These are phyloP conservation scores for Horisme vitalbata DNA, from an alignment of 2,888 invertebrate genomes.

Conservation along the genomic window DNA sequence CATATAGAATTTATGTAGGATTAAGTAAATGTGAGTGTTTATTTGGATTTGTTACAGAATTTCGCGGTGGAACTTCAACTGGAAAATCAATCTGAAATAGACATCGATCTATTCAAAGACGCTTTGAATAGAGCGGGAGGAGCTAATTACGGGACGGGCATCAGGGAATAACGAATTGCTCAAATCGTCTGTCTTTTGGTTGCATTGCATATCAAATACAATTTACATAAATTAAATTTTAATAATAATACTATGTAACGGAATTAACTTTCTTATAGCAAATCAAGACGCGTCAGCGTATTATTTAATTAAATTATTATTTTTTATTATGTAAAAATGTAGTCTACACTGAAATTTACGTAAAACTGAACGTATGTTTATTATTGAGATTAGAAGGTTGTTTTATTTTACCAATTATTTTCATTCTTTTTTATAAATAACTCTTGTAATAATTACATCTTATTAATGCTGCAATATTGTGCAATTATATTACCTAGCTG, in stretches of 20 bases:
- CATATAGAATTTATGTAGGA: no score
- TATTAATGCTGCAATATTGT: slow-evolving; percentile 41
- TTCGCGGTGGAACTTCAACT: slow-evolving; percentile 90
- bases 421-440: slow-evolving; percentile 38
- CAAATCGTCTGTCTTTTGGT: slow-evolving; percentile 40
- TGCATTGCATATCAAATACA: slow-evolving; percentile 34
- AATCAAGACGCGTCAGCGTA: slow-evolving; percentile 20
- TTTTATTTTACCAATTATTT: slow-evolving; percentile 47
- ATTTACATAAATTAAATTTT: slow-evolving; percentile 14
- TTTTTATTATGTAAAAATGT: slow-evolving; percentile 6
- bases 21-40: no score
- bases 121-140: slow-evolving; percentile 89
- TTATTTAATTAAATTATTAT: slow-evolving; percentile 21
- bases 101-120: slow-evolving; percentile 86
- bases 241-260: slow-evolving; percentile 13
- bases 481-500: slow-evolving; percentile 52
- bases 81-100: slow-evolving; percentile 86
- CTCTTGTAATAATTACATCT: slow-evolving; percentile 29
- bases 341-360: slow-evolving; percentile 7
- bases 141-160: slow-evolving; percentile 91
- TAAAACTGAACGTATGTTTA: slow-evolving; percentile 22
- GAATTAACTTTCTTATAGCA: slow-evolving; percentile 17
- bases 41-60: no score
- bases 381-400: slow-evolving; percentile 43
- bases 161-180: slow-evolving; percentile 84